Percentiles rank a stretch among this genome's conserved stretches.
phyloP scores from a whole-genome alignment of 2,113 vertebrate genomes.

The Bubalus kerabau region DNA sequence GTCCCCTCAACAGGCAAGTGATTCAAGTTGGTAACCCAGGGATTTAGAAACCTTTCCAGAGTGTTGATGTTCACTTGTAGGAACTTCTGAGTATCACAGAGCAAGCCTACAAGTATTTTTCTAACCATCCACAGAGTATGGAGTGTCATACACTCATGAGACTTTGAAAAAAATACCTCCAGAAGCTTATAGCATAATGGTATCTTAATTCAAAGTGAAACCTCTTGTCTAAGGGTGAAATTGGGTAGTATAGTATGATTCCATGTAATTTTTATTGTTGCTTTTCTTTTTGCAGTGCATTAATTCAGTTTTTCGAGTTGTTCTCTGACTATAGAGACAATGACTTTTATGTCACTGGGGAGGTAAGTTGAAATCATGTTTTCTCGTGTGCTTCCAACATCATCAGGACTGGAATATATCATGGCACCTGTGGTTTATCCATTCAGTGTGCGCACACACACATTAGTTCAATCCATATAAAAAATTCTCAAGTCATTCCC shows the following conservation, averaged over 20 bases:
- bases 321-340: constrained; percentile 89
- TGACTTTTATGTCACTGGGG: constrained; percentile 86
- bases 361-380: constrained; percentile 78
- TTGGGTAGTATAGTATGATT: neutral
- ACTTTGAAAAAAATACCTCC: neutral
- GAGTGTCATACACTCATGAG: neutral
- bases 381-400: constrained; percentile 37
- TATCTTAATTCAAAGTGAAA: neutral
- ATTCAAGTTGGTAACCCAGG: neutral
- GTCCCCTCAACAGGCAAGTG: neutral
- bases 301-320: constrained; percentile 86
- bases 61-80: neutral
- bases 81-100: neutral
- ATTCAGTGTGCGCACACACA: neutral
- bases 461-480: neutral
- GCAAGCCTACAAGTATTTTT: neutral
- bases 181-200: neutral
- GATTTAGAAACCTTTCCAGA: neutral
- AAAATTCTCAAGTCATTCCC: neutral
- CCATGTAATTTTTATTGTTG: neutral
- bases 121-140: neutral
- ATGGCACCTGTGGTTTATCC: neutral
- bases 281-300: constrained; percentile 75
- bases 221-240: neutral
- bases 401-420: neutral